Evolutionary conservation across 2,888 invertebrate species (phyloP).

Genomic region (Oligia latruncula): DNA sequence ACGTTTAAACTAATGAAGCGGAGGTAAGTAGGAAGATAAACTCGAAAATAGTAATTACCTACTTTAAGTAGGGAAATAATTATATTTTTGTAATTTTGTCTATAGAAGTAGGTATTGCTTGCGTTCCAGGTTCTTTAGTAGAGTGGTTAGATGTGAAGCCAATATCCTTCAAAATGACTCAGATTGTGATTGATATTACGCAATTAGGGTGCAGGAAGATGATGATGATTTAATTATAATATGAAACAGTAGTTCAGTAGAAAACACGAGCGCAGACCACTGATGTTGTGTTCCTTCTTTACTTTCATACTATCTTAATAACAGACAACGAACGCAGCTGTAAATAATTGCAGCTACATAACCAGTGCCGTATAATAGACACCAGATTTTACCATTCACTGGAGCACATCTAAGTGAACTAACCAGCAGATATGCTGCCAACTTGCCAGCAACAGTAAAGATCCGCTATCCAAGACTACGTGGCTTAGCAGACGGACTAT

Average conservation of each 20-base stretch:
- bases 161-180: background rate
- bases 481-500: conserved; percentile 40
- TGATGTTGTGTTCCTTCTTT: background rate
- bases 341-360: conserved; percentile 40
- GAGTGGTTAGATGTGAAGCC: no score
- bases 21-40: no score
- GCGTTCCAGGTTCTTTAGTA: no score
- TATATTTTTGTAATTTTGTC: no score
- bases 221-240: background rate
- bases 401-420: conserved; percentile 52
- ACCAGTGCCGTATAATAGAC: conserved; percentile 43
- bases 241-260: background rate
- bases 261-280: background rate
- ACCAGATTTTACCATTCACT: conserved; percentile 53
- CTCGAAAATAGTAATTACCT: no score
- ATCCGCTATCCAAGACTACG: conserved; percentile 46
- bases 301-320: conserved; percentile 11
- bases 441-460: conserved; percentile 57
- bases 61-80: no score
- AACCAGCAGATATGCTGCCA: conserved; percentile 33
- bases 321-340: conserved; percentile 14
- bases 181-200: background rate
- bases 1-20: background rate
- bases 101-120: no score
- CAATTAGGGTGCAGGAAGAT: background rate